phyloP scores from a whole-genome alignment of 2,888 invertebrate genomes.

The Agrochola lota region DNA sequence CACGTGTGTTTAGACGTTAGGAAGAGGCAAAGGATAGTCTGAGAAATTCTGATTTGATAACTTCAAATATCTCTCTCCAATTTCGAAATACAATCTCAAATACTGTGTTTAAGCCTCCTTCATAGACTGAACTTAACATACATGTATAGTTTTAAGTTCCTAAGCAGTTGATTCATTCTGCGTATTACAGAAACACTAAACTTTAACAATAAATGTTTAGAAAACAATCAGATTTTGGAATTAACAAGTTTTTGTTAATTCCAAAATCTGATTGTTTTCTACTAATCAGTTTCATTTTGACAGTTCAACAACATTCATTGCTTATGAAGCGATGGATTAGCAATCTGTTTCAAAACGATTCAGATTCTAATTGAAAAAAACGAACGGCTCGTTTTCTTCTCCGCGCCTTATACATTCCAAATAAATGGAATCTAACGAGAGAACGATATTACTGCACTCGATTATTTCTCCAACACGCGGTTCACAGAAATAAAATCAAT shows the following conservation, averaged over 20 bases:
- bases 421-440: not conserved
- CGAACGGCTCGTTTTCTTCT: not conserved
- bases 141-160: not conserved
- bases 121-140: too few relatives aligned
- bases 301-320: too few relatives aligned
- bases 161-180: not conserved
- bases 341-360: too few relatives aligned
- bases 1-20: not conserved
- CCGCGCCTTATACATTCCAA: not conserved
- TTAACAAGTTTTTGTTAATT: too few relatives aligned
- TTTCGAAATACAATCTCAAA: not conserved
- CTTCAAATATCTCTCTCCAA: not conserved
- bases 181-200: not conserved
- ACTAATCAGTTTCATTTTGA: too few relatives aligned
- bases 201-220: not conserved
- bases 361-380: not conserved
- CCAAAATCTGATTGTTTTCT: too few relatives aligned
- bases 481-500: slow-evolving; percentile 51
- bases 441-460: slow-evolving; percentile 17
- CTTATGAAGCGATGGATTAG: too few relatives aligned
- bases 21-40: not conserved
- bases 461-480: slow-evolving; percentile 29
- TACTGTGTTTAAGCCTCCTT: not conserved
- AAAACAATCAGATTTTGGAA: not conserved
- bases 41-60: not conserved